These are phyloP conservation scores for Sylvietta virens DNA, from an alignment of 2,113 vertebrate species.

Conservation along the genomic window DNA sequence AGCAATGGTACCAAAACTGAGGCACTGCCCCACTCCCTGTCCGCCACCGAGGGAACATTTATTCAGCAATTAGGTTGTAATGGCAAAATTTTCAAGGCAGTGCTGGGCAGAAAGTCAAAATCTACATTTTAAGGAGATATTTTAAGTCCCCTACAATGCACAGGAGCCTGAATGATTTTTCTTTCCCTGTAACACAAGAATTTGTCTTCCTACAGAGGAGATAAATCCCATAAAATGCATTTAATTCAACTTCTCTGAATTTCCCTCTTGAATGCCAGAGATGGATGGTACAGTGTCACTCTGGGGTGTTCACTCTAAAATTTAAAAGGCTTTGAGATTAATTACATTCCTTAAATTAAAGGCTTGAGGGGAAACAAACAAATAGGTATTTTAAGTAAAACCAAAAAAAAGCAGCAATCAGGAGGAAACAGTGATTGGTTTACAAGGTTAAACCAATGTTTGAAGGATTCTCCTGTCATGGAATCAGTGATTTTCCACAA, in stretches of 20 bases:
- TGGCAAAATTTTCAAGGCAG: slow-evolving; percentile 58
- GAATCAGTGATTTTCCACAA: not conserved
- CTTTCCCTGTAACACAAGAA: not conserved
- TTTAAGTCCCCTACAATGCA: slow-evolving; percentile 58
- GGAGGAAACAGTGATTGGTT: not conserved
- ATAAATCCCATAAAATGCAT: not conserved
- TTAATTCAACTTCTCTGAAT: not conserved
- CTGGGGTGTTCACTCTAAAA: not conserved
- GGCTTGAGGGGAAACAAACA: not conserved
- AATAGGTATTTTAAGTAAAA: not conserved
- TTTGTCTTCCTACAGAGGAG: slow-evolving; percentile 15
- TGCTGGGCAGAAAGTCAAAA: slow-evolving; percentile 72
- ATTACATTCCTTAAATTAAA: not conserved
- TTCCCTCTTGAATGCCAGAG: not conserved
- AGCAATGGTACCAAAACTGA: not conserved
- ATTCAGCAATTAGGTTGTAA: slow-evolving; percentile 63
- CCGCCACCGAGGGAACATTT: slow-evolving; percentile 50
- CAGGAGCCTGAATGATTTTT: slow-evolving; percentile 10
- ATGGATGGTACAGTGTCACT: not conserved
- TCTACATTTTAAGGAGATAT: slow-evolving; percentile 64
- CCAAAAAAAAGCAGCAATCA: not conserved
- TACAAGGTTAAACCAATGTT: not conserved
- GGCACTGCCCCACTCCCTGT: not conserved
- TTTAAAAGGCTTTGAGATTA: not conserved
- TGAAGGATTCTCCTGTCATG: not conserved